These are phyloP conservation scores for Avahi laniger DNA, from an alignment of 2,797 vertebrate species.

Conservation along the genomic window DNA sequence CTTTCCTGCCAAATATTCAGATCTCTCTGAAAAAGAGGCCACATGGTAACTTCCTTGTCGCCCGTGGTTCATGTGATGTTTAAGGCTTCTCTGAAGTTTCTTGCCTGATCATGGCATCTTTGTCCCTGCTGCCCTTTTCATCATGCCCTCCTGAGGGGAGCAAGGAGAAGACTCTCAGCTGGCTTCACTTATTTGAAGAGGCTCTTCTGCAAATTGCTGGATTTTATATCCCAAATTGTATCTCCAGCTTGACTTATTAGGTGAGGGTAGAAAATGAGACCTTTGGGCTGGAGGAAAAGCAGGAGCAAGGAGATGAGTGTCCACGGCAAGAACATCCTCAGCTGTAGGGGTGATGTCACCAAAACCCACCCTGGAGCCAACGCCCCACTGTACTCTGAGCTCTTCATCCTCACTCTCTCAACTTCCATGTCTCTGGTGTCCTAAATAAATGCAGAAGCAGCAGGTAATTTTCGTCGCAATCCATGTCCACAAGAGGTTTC, in stretches of 20 bases:
- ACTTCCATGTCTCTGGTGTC: background rate
- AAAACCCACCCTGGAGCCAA: background rate
- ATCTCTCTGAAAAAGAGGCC: background rate
- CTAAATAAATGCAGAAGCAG: background rate
- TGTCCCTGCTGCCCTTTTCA: background rate
- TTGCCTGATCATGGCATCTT: background rate
- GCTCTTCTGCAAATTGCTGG: background rate
- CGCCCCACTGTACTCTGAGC: background rate
- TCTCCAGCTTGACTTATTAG: background rate
- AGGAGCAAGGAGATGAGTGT: background rate
- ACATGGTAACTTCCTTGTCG: background rate
- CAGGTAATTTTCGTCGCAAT: background rate
- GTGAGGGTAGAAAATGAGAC: background rate
- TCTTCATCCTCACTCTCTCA: background rate
- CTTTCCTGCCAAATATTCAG: background rate
- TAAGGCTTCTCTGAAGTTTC: background rate
- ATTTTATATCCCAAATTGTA: background rate
- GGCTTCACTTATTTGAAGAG: background rate
- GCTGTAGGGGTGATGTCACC: background rate
- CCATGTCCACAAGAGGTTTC: background rate
- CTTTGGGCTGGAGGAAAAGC: background rate
- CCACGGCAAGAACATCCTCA: background rate
- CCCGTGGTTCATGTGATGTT: background rate
- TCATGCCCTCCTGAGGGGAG: background rate
- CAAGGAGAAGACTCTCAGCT: background rate